These are phyloP conservation scores for Sturnira hondurensis DNA, from an alignment of 2,113 vertebrate species.

Conservation along the genomic window DNA sequence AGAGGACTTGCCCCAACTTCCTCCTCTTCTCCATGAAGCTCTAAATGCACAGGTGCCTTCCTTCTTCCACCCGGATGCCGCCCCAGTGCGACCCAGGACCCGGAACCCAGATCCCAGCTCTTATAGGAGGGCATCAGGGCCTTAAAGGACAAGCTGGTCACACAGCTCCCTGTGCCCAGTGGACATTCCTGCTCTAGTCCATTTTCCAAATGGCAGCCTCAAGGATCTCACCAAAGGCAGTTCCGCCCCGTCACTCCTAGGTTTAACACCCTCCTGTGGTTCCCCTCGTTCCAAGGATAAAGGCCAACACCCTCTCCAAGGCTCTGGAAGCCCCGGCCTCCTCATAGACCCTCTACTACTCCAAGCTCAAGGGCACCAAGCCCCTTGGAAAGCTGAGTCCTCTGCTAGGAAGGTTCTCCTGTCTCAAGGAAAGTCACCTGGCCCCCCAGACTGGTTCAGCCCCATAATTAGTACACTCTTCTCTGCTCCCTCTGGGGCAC, in stretches of 20 bases:
- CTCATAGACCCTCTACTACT: fast-evolving
- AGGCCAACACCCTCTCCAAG: not conserved
- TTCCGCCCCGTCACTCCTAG: not conserved
- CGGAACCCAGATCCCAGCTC: not conserved
- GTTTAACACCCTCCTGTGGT: not conserved
- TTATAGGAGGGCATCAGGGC: too few species aligned
- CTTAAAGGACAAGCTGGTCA: not conserved
- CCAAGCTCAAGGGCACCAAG: not conserved
- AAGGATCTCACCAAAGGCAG: not conserved
- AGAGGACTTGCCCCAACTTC: not conserved
- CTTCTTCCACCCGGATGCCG: fast-evolving
- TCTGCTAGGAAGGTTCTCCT: not conserved
- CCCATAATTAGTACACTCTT: too few species aligned
- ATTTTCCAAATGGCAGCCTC: not conserved
- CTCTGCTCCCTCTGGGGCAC: not conserved
- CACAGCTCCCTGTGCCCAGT: not conserved
- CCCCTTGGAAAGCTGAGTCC: too few species aligned
- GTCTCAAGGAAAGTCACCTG: not conserved
- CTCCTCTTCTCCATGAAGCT: not conserved
- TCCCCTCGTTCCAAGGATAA: not conserved
- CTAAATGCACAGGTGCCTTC: fast-evolving
- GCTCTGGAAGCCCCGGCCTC: not conserved
- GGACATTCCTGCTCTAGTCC: not conserved
- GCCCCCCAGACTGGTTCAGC: not conserved
- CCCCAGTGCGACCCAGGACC: fast-evolving